phyloP scores from a whole-genome alignment of 2,888 invertebrate genomes.

The Muscina levida region DNA sequence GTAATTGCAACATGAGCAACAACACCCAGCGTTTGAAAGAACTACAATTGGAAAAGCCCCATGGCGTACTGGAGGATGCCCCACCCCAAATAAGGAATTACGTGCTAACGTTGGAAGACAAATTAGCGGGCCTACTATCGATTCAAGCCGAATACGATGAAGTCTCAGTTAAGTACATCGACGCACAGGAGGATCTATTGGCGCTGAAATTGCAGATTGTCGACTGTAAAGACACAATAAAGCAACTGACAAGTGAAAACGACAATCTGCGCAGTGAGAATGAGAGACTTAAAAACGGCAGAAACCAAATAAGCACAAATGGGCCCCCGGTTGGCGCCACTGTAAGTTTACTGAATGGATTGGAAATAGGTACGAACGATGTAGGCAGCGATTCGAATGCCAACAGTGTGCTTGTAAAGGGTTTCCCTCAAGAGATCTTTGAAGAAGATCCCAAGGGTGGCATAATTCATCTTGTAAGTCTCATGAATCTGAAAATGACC shows the following conservation, averaged over 20 bases:
- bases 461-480: slow-evolving; percentile 29
- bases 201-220: neutral
- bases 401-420: slow-evolving; percentile 53
- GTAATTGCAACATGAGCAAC: too few species aligned
- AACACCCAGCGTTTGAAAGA: too few species aligned
- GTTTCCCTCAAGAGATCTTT: slow-evolving; percentile 24
- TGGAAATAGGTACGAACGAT: neutral
- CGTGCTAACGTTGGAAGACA: neutral
- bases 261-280: neutral
- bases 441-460: slow-evolving; percentile 21
- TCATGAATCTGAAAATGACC: slow-evolving; percentile 37
- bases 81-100: neutral
- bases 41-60: neutral
- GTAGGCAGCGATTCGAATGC: slow-evolving; percentile 4
- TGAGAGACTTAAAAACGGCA: neutral
- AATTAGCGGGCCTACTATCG: neutral
- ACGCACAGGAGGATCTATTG: slow-evolving; percentile 25
- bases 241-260: neutral
- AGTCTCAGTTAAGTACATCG: neutral
- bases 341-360: neutral
- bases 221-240: neutral
- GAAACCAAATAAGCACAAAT: neutral
- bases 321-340: neutral
- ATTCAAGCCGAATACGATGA: neutral
- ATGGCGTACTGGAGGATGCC: neutral